phyloP scores from a whole-genome alignment of 2,113 vertebrate species.

The Peromyscus polionotus region DNA sequence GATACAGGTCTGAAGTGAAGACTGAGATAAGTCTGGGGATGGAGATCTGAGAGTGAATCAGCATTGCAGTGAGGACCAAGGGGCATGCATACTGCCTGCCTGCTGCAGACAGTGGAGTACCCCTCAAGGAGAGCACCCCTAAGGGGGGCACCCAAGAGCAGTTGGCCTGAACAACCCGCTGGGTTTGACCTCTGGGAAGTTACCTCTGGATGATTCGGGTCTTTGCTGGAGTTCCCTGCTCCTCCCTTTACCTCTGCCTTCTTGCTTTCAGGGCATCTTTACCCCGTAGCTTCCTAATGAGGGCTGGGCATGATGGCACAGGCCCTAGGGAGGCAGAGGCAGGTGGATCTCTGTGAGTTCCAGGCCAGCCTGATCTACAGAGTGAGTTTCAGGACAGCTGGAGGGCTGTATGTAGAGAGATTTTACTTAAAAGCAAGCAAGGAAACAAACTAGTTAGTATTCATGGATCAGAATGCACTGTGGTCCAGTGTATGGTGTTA shows the following conservation, averaged over 20 bases:
- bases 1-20: background rate
- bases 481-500: background rate
- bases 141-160: background rate
- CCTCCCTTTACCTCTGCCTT: background rate
- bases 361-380: background rate
- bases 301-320: background rate
- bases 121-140: background rate
- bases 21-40: background rate
- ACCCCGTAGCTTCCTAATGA: background rate
- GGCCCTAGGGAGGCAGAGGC: background rate
- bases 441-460: no score
- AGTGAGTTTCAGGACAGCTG: background rate
- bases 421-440: background rate
- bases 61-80: background rate
- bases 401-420: background rate
- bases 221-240: background rate
- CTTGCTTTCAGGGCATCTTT: background rate
- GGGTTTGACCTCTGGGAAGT: background rate
- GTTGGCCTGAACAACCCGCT: background rate
- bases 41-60: background rate
- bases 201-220: background rate
- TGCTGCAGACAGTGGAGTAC: rapidly evolving
- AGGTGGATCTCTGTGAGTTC: background rate
- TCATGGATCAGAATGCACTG: background rate
- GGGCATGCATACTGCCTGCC: rapidly evolving